A percentile compares a stretch with the other conserved stretches of the same genome.
Evolutionary conservation across 92 coral and sea anemone species (phyloP).

Genomic region (Nematostella vectensis): DNA sequence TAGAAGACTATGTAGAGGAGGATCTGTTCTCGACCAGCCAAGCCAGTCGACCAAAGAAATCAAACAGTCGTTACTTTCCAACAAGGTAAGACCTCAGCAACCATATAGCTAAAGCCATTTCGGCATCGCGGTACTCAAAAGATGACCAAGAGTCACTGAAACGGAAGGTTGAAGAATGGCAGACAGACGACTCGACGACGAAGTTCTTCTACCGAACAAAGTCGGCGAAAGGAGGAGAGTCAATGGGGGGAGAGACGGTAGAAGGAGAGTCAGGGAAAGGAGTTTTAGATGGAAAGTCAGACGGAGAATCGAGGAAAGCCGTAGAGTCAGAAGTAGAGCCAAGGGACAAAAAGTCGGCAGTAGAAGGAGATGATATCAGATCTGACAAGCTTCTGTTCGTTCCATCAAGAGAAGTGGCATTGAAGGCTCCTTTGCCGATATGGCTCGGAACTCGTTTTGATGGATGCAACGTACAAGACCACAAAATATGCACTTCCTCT

Average conservation of each 20-base stretch:
- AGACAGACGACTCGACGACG: neutral
- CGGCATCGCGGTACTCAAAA: constrained; percentile 25
- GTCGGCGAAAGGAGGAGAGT: neutral
- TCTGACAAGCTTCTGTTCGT: constrained; percentile 35
- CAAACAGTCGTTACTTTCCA: constrained; percentile 26
- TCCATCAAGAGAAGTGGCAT: constrained; percentile 51
- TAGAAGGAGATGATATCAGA: neutral
- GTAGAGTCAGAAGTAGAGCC: constrained; percentile 5
- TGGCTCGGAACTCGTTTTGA: constrained; percentile 37
- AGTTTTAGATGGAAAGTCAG: neutral
- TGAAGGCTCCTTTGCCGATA: constrained; percentile 42
- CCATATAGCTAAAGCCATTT: constrained; percentile 33
- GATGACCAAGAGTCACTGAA: constrained; percentile 40
- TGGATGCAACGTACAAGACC: constrained; percentile 57
- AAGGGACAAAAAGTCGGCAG: neutral
- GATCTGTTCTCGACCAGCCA: constrained; percentile 17
- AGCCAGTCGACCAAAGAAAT: constrained; percentile 9
- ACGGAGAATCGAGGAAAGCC: constrained; percentile 1
- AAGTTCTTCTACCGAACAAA: neutral
- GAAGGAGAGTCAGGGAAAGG: constrained; percentile 1
- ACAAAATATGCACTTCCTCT: constrained; percentile 43
- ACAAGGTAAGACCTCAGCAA: constrained; percentile 34
- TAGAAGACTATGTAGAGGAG: constrained; percentile 27
- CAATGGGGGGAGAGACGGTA: constrained; percentile 2
- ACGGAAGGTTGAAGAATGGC: constrained; percentile 17